Evolutionary conservation across 2,797 vertebrate species (phyloP).

Genomic region (Microchirus variegatus): DNA sequence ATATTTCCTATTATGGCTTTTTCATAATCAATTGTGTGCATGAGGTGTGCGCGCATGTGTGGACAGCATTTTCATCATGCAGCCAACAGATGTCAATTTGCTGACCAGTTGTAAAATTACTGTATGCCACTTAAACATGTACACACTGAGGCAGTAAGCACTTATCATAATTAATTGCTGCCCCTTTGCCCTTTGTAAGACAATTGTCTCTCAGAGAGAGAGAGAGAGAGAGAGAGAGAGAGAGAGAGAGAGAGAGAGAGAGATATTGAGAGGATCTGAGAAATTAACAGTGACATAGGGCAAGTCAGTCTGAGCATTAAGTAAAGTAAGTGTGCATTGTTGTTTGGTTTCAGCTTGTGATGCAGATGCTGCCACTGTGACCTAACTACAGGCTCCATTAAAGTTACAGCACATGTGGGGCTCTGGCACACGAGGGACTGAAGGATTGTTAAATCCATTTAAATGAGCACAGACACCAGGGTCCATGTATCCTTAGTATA

Average conservation of each 20-base stretch:
- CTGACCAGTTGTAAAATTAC: slow-evolving; percentile 4
- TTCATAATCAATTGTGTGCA: not conserved
- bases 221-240: slow-evolving; percentile 12
- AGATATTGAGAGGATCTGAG: slow-evolving; percentile 15
- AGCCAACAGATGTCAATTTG: slow-evolving; percentile 16
- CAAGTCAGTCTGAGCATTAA: not conserved
- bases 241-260: slow-evolving; percentile 16
- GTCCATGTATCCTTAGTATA: slow-evolving; percentile 1
- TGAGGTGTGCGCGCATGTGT: not conserved
- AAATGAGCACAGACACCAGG: not conserved
- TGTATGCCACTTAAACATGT: slow-evolving; percentile 3
- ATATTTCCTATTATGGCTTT: too few species aligned
- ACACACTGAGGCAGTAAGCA: slow-evolving; percentile 47
- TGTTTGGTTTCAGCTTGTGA: not conserved
- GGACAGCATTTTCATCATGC: slow-evolving; percentile 11
- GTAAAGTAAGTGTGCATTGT: slow-evolving; percentile 3
- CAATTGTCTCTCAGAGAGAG: slow-evolving; percentile 32
- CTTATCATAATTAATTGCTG: slow-evolving; percentile 55
- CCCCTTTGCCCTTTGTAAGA: slow-evolving; percentile 30
- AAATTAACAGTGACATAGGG: slow-evolving; percentile 42
- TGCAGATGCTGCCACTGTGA: not conserved
- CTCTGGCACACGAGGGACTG: not conserved
- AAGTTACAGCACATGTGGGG: slow-evolving; percentile 1
- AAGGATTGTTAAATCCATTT: slow-evolving; percentile 23
- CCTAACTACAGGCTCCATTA: slow-evolving; percentile 9